Conservation (phyloP, 2,113 vertebrate genomes). For the Oxyura jamaicensis region DNA sequence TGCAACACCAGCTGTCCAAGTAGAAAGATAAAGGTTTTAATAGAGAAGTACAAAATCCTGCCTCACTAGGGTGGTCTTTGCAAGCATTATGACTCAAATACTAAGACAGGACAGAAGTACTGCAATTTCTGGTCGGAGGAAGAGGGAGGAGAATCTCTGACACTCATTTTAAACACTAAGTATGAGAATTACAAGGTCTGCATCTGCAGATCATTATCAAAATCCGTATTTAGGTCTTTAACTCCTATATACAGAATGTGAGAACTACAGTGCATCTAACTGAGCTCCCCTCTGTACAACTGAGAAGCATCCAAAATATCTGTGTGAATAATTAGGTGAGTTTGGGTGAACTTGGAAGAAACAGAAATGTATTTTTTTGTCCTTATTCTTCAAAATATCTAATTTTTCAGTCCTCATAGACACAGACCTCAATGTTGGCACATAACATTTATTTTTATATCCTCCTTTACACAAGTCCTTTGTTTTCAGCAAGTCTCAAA, state of each 20-base stretch:
- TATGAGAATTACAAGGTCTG: neutral
- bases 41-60: neutral
- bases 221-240: neutral
- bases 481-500: neutral
- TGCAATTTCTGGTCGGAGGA: neutral
- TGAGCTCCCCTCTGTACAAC: neutral
- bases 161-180: neutral
- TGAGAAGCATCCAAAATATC: neutral
- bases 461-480: neutral
- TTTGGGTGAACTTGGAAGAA: neutral
- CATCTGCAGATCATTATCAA: neutral
- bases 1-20: slow-evolving; percentile 18
- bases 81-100: neutral
- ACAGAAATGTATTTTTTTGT: neutral
- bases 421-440: neutral
- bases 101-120: neutral
- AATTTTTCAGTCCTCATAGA: neutral
- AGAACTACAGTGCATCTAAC: neutral
- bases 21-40: neutral
- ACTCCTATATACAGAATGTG: neutral
- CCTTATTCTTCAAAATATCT: neutral
- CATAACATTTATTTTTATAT: neutral
- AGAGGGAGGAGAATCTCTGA: neutral
- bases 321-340: neutral
- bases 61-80: neutral